Evolutionary conservation across 30 jellyfish, hydroid and myxozoan species (phyloP).

Genomic region (Clytia hemisphaerica): DNA sequence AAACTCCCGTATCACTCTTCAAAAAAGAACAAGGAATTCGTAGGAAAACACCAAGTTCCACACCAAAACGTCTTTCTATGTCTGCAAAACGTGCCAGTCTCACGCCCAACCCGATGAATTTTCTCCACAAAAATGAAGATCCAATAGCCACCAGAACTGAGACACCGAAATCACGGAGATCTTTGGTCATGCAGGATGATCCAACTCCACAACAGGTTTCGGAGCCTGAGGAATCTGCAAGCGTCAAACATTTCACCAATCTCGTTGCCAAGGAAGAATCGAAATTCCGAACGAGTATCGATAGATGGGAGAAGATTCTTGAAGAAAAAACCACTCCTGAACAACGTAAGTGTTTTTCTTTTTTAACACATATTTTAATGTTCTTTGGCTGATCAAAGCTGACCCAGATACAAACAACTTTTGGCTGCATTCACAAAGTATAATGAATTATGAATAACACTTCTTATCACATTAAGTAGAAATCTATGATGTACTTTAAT

Average conservation of each 20-base stretch:
- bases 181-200: background rate
- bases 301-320: constrained; percentile 36
- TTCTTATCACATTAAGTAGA: too few relatives aligned
- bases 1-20: constrained; percentile 20
- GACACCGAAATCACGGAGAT: background rate
- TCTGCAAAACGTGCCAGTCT: constrained; percentile 20
- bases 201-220: constrained; percentile 22
- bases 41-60: constrained; percentile 11
- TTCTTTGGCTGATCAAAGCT: background rate
- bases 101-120: constrained; percentile 39
- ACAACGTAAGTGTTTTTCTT: constrained; percentile 48
- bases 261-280: constrained; percentile 40
- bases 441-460: too few relatives aligned
- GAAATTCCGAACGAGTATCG: constrained; percentile 13
- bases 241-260: constrained; percentile 43
- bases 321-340: constrained; percentile 39
- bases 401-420: too few relatives aligned
- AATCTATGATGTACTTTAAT: background rate
- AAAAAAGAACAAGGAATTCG: constrained; percentile 6
- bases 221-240: too few relatives aligned
- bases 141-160: constrained; percentile 34
- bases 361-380: background rate
- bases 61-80: background rate
- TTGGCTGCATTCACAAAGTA: too few relatives aligned
- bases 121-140: constrained; percentile 27